phyloP scores from a whole-genome alignment of 2,888 invertebrate species.

The Drosophila subquinaria region DNA sequence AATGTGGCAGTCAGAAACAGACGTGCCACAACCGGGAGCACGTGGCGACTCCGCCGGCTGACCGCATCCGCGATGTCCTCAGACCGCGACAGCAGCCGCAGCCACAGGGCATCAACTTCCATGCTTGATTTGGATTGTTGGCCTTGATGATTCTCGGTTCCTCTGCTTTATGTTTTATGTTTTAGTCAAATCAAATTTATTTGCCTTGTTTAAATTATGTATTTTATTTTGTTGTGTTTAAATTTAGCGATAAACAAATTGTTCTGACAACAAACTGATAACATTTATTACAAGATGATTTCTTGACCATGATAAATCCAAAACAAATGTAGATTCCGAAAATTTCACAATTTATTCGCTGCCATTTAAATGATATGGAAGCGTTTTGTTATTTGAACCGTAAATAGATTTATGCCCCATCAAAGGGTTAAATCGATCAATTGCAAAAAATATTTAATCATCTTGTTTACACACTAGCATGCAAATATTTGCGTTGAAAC shows the following conservation, averaged over 20 bases:
- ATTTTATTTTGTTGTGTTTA: no score
- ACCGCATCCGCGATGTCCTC: constrained; percentile 25
- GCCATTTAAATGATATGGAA: constrained; percentile 7
- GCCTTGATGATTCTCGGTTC: neutral
- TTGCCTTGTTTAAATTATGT: neutral
- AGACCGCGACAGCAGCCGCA: neutral
- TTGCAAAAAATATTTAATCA: neutral
- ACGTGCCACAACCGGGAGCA: constrained; percentile 43
- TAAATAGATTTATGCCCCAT: constrained; percentile 2
- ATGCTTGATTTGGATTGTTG: neutral
- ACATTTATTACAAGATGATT: neutral
- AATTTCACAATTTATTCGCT: neutral
- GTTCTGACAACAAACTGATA: constrained; percentile 1
- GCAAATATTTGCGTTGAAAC: neutral
- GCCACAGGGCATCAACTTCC: constrained; percentile 21
- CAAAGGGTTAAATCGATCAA: constrained; percentile 8
- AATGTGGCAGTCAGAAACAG: constrained; percentile 46
- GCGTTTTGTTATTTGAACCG: neutral
- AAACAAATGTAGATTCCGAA: constrained; percentile 4
- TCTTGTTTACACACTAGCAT: neutral
- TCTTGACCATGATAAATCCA: neutral
- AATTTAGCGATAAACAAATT: neutral
- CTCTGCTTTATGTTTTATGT: neutral
- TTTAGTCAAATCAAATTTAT: neutral
- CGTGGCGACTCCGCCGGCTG: constrained; percentile 11